These are phyloP conservation scores for Pyrocephalus nanus DNA, from an alignment of 2,797 vertebrate genomes.

Conservation along the genomic window DNA sequence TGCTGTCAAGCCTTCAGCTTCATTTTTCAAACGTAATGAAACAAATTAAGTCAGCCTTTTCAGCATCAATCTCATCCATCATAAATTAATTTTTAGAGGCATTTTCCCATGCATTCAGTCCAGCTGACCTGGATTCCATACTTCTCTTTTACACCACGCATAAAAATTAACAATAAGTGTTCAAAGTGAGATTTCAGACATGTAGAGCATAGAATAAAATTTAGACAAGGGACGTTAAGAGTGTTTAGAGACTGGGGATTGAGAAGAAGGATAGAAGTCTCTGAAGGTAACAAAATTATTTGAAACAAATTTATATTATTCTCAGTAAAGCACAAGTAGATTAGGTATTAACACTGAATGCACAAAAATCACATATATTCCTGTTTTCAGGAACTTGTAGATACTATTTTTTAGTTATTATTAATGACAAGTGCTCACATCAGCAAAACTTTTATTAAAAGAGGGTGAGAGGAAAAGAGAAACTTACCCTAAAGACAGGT, in stretches of 20 bases:
- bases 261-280: not conserved
- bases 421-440: not conserved
- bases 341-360: not conserved
- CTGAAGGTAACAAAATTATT: not conserved
- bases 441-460: not conserved
- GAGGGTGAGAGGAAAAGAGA: not conserved
- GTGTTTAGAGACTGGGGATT: not conserved
- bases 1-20: constrained; percentile 40
- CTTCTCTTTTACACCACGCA: constrained; percentile 13
- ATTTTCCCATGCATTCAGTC: constrained; percentile 52
- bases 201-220: not conserved
- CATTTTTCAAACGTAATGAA: not conserved
- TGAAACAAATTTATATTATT: not conserved
- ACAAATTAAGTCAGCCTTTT: constrained; percentile 49
- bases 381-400: not conserved
- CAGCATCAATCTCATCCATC: constrained; percentile 19
- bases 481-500: not conserved
- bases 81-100: constrained; percentile 44
- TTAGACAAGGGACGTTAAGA: not conserved
- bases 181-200: not conserved
- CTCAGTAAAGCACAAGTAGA: not conserved
- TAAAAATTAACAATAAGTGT: constrained; percentile 22
- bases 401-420: not conserved
- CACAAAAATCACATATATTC: not conserved
- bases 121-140: constrained; percentile 1